Percentiles rank a stretch among this genome's conserved stretches.
These are phyloP conservation scores for Ceratitis capitata DNA, from an alignment of 1,140 invertebrate genomes.

Conservation along the genomic window DNA sequence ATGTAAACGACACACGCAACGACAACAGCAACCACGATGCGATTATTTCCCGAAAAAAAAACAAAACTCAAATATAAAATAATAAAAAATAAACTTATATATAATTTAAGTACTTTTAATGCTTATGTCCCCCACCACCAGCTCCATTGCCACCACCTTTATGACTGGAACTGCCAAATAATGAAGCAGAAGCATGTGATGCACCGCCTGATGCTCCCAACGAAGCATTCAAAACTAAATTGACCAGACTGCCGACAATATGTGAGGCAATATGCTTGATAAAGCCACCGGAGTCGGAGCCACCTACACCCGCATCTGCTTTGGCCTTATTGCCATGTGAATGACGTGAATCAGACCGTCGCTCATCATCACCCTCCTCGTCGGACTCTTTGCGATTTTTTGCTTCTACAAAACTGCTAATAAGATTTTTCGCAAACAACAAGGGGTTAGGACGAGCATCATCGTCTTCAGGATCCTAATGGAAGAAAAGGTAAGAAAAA, in stretches of 20 bases:
- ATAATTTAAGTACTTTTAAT: not conserved
- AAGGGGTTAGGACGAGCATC: conserved; percentile 54
- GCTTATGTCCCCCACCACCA: not conserved
- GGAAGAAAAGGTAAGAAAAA: not conserved
- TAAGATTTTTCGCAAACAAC: conserved; percentile 56
- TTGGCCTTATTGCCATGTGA: conserved; percentile 50
- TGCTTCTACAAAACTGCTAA: conserved; percentile 56
- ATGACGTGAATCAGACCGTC: not conserved
- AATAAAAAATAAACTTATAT: not conserved
- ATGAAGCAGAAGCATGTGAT: conserved; percentile 52
- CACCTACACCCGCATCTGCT: conserved; percentile 29
- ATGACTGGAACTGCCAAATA: conserved; percentile 60
- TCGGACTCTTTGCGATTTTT: conserved; percentile 50
- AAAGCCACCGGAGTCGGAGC: conserved; percentile 58
- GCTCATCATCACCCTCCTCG: conserved; percentile 41
- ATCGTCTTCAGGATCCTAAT: conserved; percentile 62
- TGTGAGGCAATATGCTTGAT: conserved; percentile 59
- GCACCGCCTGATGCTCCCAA: conserved; percentile 59
- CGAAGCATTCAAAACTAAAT: conserved; percentile 58
- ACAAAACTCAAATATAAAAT: too few relatives aligned
- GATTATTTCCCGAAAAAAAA: not conserved
- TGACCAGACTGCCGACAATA: conserved; percentile 56
- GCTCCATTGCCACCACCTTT: conserved; percentile 48
- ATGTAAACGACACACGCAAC: not conserved
- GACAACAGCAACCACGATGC: not conserved